Conservation (phyloP, 2,113 vertebrate genomes). For the Corydoras sp. region DNA sequence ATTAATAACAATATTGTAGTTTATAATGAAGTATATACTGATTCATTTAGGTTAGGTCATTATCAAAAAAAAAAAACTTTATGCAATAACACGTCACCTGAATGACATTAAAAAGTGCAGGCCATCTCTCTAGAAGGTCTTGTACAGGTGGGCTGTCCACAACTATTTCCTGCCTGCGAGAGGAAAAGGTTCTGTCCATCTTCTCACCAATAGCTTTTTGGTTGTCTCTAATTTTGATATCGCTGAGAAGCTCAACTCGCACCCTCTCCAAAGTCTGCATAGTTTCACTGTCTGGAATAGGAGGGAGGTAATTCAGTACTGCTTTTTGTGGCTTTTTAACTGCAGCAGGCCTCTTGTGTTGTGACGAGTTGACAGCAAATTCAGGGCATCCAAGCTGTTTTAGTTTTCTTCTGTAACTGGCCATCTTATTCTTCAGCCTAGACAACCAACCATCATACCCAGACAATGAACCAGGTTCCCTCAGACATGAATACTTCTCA, state of each 20-base stretch:
- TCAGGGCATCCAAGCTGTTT: slow-evolving; percentile 39
- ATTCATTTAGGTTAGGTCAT: too few species aligned
- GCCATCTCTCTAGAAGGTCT: slow-evolving; percentile 39
- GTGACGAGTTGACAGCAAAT: slow-evolving; percentile 40
- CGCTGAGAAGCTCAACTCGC: slow-evolving; percentile 23
- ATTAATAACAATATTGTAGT: too few species aligned
- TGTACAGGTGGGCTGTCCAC: slow-evolving; percentile 15
- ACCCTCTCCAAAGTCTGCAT: slow-evolving; percentile 28
- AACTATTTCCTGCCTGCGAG: slow-evolving; percentile 38
- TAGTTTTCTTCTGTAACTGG: slow-evolving; percentile 1
- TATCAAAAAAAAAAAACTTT: too few species aligned
- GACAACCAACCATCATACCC: slow-evolving; percentile 1
- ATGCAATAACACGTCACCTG: too few species aligned
- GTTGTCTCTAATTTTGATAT: slow-evolving; percentile 29
- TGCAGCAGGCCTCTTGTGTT: slow-evolving; percentile 41
- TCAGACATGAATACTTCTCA: slow-evolving; percentile 9
- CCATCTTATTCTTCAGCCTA: slow-evolving; percentile 26
- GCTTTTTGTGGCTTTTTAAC: slow-evolving; percentile 44
- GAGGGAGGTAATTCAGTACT: slow-evolving; percentile 45
- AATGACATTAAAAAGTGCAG: not conserved
- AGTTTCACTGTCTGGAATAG: slow-evolving; percentile 42
- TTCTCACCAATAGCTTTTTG: slow-evolving; percentile 25
- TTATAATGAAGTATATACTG: too few species aligned
- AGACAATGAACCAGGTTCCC: not conserved
- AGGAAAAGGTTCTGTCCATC: slow-evolving; percentile 38